Evolutionary conservation across 2,113 vertebrate genomes (phyloP), one percentile per base, ranked within the genome.

Genomic region (Halcyon malimbica): DNA sequence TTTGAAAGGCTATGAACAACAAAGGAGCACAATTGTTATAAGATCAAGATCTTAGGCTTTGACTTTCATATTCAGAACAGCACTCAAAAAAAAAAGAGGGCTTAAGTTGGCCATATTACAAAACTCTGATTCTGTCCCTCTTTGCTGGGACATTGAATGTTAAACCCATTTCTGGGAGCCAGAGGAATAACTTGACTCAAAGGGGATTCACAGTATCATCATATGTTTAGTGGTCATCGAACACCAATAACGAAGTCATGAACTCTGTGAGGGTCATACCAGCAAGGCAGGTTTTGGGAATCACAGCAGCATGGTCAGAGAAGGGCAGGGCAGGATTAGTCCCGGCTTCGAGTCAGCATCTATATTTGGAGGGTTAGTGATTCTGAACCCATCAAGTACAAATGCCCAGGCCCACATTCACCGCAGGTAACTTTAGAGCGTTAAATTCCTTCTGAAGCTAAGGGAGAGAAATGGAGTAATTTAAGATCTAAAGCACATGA

Each of bases 1-100:
- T 75, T 89, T 94, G 81, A 90, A 91, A 95, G 90, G 73, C 73
- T 84, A 57, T 42, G 76, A 94, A 93, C 94, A 94, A 93, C 44
- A 85, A 81, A 88, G 63, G 71, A 94, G 79, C 96, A 85, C 73
- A 83, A 90, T 6, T 90, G 64, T 73, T 79, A 0, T 57, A 93
- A 9, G 20, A 93, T 57, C 39, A 69, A 91, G 69, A 87, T 84
- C 67, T 85, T 78, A 67, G 51, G 51, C 73, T 95, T 74, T 59
- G 77, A 79, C 62, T 91, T 93, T 69, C 56, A 65, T 28, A 84
- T 89, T 79, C 67, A 90, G 62, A 94, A 87, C 6, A 57, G 37
- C 39, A 84, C 12, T 73, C 14, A 42, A 39, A 44, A 83, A 53
- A 75, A 71, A 63, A 42, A 18, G 18, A 23, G 4, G 5, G 15